A percentile compares a stretch with the other conserved stretches of the same genome.
Evolutionary conservation across 2,113 vertebrate species (phyloP).

Genomic region (Daubentonia madagascariensis): DNA sequence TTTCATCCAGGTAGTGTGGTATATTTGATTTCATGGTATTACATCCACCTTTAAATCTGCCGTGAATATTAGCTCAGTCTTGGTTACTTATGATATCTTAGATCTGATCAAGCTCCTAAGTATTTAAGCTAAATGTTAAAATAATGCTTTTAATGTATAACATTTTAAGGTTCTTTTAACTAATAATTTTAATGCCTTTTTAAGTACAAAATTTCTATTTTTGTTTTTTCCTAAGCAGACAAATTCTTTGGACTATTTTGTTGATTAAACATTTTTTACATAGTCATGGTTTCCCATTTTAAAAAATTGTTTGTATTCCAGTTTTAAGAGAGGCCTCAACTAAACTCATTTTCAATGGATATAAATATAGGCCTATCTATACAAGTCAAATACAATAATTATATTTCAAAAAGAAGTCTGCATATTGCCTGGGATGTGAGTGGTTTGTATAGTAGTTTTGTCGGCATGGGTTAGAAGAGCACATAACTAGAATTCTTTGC

Average conservation of each 20-base stretch:
- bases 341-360: neutral
- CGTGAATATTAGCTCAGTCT: neutral
- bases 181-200: neutral
- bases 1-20: neutral
- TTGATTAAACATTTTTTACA: constrained; percentile 19
- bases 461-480: neutral
- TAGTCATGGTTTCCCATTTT: constrained; percentile 10
- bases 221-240: neutral
- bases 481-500: neutral
- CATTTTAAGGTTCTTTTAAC: neutral
- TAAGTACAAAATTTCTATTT: neutral
- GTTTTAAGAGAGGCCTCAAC: neutral
- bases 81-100: neutral
- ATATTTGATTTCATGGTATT: neutral
- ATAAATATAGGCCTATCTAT: neutral
- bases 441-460: neutral
- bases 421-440: neutral
- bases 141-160: neutral
- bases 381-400: neutral
- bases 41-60: neutral
- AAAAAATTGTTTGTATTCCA: neutral
- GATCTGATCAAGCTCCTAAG: neutral
- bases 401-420: neutral
- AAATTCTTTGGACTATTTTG: neutral
- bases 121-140: neutral